Evolutionary conservation across 2,888 invertebrate genomes (phyloP), one percentile per base, ranked within the genome.

Genomic region (Capitulum mitella): DNA sequence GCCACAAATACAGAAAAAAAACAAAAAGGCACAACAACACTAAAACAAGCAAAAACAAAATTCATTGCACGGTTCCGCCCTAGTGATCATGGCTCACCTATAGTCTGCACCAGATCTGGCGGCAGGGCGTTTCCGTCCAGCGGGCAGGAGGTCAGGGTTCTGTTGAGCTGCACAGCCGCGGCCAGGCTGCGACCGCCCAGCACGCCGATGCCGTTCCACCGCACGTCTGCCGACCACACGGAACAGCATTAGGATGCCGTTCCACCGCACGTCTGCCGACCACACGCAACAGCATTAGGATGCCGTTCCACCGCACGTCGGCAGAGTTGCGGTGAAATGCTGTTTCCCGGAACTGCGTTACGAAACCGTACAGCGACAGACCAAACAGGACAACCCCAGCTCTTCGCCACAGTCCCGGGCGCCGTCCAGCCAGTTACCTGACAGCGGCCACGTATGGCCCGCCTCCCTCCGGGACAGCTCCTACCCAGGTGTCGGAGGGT

Each of bases 201-300:
- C 64, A 64, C 64, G 26, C 64, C 64, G 34, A 64, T 19, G 0
- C 64, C 64, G 64, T 64, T 64, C 64, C 64, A 64, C 16, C 64
- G 64, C 3, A 64, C 3, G 16, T 64, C 64, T 64, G 64, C 19
- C 58, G 19, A 14, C 3, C 26, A 54, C 16, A 54, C 26, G 19
- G 54, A 26, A 3, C 8, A 22, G 3, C 54, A 5, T 46, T n/a
- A n/a, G n/a, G n/a, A n/a, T n/a, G n/a, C n/a, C n/a, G n/a, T n/a
- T n/a, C n/a, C n/a, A n/a, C n/a, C n/a, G n/a, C n/a, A n/a, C n/a
- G n/a, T n/a, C n/a, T n/a, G n/a, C n/a, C n/a, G n/a, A n/a, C n/a
- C 46, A 46, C 46, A 46, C 46, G 46, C 14, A 10, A 46, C 3
- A 10, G 12, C 54, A 54, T 14, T 26, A 3, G 22, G 26, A 3